These are phyloP conservation scores for Anthoptus insignis DNA, from an alignment of 2,888 invertebrate genomes.

Conservation along the genomic window DNA sequence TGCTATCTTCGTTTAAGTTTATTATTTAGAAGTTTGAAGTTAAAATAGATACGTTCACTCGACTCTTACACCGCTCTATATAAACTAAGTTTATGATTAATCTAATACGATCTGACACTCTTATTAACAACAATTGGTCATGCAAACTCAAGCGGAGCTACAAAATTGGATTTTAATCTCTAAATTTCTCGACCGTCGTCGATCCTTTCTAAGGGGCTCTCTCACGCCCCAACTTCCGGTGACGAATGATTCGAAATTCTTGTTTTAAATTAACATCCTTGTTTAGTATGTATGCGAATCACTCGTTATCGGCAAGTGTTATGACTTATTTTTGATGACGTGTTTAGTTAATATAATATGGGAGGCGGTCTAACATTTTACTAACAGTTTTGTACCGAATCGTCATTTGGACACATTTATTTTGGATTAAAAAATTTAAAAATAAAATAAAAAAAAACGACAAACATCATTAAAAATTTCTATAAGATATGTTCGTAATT, in stretches of 20 bases:
- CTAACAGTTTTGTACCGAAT: no score
- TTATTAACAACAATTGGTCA: slow-evolving; percentile 75
- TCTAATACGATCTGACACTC: slow-evolving; percentile 53
- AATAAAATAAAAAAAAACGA: no score
- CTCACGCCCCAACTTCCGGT: slow-evolving; percentile 56
- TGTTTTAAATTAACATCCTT: neutral
- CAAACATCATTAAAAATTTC: no score
- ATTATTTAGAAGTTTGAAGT: no score
- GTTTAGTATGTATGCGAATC: slow-evolving; percentile 41
- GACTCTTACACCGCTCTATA: slow-evolving; percentile 4
- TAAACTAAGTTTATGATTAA: slow-evolving; percentile 47
- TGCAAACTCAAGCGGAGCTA: slow-evolving; percentile 80
- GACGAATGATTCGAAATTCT: slow-evolving; percentile 49
- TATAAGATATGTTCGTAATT: no score
- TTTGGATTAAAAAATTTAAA: no score
- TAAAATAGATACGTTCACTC: neutral
- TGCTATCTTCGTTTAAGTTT: no score
- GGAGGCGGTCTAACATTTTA: no score
- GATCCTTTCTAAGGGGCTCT: slow-evolving; percentile 60
- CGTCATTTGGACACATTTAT: no score
- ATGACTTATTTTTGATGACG: slow-evolving; percentile 14
- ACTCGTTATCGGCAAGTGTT: slow-evolving; percentile 51
- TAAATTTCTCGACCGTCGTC: slow-evolving; percentile 65
- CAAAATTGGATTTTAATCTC: slow-evolving; percentile 73
- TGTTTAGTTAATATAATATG: no score